A percentile compares a stretch with the other conserved stretches of the same genome.
These are phyloP conservation scores for Lypha dubia DNA, from an alignment of 2,888 invertebrate species.

Conservation along the genomic window DNA sequence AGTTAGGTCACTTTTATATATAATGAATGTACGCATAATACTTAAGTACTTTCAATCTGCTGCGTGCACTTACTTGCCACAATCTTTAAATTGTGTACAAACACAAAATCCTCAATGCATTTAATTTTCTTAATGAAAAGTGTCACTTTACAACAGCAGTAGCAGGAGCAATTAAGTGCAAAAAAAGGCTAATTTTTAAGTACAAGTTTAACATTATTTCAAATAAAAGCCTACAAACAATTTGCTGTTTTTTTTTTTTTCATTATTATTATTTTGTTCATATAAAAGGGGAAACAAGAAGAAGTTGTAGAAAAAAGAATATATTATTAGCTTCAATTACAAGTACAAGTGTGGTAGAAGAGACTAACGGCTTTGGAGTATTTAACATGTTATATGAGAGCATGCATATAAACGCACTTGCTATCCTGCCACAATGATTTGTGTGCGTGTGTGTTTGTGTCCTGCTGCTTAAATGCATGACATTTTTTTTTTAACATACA, in stretches of 20 bases:
- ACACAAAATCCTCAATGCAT: constrained; percentile 56
- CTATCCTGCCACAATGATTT: constrained; percentile 5
- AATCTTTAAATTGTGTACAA: constrained; percentile 35
- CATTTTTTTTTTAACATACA: constrained; percentile 13
- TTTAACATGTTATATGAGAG: constrained; percentile 29
- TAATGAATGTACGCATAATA: constrained; percentile 34
- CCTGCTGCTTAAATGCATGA: constrained; percentile 43
- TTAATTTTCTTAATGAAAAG: constrained; percentile 68
- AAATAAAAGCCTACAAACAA: constrained; percentile 33
- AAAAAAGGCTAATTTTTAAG: constrained; percentile 69
- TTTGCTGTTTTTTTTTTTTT: not conserved
- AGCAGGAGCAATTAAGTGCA: constrained; percentile 53
- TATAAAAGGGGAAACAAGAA: constrained; percentile 36
- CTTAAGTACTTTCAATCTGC: constrained; percentile 30
- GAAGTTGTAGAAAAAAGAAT: not conserved
- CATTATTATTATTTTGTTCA: not conserved
- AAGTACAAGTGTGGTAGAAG: constrained; percentile 56
- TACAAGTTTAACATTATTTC: constrained; percentile 57
- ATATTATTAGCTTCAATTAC: constrained; percentile 60
- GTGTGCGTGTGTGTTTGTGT: not conserved
- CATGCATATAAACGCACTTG: not conserved
- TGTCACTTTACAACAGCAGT: constrained; percentile 64
- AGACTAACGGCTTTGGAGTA: constrained; percentile 42
- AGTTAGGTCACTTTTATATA: constrained; percentile 41
- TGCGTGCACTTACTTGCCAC: constrained; percentile 52